Percentiles rank a stretch among this genome's conserved stretches.
phyloP scores from a whole-genome alignment of 2,797 vertebrate species.

The Premnoplex brunnescens region DNA sequence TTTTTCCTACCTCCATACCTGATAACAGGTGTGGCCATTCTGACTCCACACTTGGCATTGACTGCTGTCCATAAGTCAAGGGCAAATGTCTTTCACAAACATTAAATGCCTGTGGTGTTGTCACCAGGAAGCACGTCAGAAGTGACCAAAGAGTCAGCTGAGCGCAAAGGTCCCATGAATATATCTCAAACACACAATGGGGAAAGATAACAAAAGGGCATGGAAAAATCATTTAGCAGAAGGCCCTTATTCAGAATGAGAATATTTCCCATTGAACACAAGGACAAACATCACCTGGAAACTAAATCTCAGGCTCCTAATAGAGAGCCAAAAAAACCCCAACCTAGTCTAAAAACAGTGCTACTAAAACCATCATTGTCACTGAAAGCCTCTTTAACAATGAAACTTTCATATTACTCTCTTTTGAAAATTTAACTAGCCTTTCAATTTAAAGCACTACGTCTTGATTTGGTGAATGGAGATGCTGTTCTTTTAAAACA shows the following conservation, averaged over 20 bases:
- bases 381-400: neutral
- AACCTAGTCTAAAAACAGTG: neutral
- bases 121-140: neutral
- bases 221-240: neutral
- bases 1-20: neutral
- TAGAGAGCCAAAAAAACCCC: neutral
- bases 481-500: neutral
- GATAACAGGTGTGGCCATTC: neutral
- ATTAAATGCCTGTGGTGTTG: neutral
- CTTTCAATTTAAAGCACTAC: neutral
- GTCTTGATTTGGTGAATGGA: neutral
- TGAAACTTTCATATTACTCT: neutral
- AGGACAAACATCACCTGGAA: neutral
- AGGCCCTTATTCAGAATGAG: neutral
- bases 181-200: neutral
- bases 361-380: neutral
- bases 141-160: neutral
- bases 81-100: neutral
- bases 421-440: neutral
- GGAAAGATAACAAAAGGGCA: neutral
- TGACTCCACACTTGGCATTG: neutral
- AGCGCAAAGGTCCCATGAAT: neutral
- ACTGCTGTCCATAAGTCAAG: neutral
- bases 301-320: neutral
- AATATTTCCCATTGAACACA: neutral